Evolutionary conservation across 1,140 invertebrate genomes (phyloP).

Genomic region (Sipha flava): DNA sequence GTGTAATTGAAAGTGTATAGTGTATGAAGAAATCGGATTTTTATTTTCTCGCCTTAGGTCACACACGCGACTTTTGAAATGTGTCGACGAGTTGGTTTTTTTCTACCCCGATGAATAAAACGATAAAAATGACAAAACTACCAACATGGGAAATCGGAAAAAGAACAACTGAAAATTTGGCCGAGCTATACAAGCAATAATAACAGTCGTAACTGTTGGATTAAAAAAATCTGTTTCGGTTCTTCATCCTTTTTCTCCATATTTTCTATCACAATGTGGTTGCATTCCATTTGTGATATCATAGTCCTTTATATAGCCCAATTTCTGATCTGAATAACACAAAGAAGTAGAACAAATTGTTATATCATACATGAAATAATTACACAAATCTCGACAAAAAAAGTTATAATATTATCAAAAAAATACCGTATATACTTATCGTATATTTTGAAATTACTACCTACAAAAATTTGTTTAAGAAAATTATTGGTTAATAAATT

Average conservation of each 20-base stretch:
- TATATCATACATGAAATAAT: too few relatives aligned
- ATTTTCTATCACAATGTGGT: not conserved
- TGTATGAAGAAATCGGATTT: not conserved
- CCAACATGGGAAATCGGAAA: conserved; percentile 20
- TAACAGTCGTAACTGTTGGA: not conserved
- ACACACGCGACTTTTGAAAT: not conserved
- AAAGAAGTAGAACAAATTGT: too few relatives aligned
- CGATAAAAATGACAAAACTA: conserved; percentile 12
- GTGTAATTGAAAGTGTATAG: not conserved
- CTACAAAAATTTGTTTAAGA: too few relatives aligned
- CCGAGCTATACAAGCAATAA: not conserved
- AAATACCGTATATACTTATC: too few relatives aligned
- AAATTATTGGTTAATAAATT: too few relatives aligned
- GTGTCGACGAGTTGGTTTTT: not conserved
- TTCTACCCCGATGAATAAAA: not conserved
- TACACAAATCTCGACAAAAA: too few relatives aligned
- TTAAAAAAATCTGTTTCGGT: not conserved
- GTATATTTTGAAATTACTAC: too few relatives aligned
- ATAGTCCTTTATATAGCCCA: not conserved
- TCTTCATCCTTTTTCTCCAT: not conserved
- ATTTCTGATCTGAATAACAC: not conserved
- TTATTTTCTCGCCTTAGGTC: not conserved
- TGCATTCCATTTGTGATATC: not conserved
- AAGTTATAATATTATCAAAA: too few relatives aligned
- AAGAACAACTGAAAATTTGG: conserved; percentile 7